phyloP scores from a whole-genome alignment of 53 echinoderm and acorn worm genomes.

The Mesocentrotus franciscanus region DNA sequence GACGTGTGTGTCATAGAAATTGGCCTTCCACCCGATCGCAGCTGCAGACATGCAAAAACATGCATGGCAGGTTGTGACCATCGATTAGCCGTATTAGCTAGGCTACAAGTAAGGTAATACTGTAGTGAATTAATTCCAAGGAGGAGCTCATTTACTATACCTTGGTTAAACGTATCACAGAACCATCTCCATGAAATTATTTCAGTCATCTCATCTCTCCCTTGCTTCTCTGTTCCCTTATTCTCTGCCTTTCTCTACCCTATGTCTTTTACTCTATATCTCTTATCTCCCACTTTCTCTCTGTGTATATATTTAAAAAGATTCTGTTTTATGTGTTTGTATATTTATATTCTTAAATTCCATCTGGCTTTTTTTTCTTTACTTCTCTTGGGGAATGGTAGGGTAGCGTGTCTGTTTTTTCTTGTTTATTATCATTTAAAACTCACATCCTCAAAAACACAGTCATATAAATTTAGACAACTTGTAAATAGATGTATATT shows the following conservation, averaged over 20 bases:
- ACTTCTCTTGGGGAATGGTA: neutral
- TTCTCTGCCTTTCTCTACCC: neutral
- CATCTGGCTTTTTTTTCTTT: neutral
- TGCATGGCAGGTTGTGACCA: no score
- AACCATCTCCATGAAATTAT: neutral
- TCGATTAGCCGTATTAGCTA: no score
- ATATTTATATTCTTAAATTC: neutral
- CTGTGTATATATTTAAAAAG: no score
- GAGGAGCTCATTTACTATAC: no score
- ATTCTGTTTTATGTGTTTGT: no score
- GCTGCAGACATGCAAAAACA: no score
- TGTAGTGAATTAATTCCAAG: no score
- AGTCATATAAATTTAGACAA: neutral
- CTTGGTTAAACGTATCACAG: no score
- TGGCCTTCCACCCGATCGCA: no score
- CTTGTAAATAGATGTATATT: constrained; percentile 34
- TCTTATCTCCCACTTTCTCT: neutral
- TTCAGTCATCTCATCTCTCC: neutral
- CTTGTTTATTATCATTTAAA: neutral
- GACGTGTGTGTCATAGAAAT: no score
- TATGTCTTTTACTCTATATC: neutral
- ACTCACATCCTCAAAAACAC: neutral
- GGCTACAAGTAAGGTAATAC: no score
- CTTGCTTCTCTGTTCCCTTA: neutral
- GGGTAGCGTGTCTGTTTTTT: neutral